Evolutionary conservation across 2,797 vertebrate species (phyloP).

Genomic region (Sebastiscus albofasciatus): DNA sequence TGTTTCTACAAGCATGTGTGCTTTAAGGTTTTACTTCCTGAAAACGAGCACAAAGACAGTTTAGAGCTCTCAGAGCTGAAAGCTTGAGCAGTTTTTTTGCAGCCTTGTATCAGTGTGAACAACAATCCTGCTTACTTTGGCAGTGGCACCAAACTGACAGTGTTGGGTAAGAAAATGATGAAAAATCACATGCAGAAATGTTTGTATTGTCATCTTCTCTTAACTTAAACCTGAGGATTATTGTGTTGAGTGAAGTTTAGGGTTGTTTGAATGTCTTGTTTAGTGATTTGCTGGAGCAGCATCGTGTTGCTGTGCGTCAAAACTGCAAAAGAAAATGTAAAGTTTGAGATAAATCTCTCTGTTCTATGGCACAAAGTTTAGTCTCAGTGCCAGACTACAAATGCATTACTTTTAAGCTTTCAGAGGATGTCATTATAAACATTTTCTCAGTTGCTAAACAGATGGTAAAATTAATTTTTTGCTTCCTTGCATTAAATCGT

Average conservation of each 20-base stretch:
- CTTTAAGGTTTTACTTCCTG: background rate
- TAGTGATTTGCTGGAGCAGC: background rate
- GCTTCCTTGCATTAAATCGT: background rate
- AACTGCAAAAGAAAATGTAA: background rate
- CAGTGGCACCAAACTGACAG: slow-evolving; percentile 66
- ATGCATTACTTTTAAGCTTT: background rate
- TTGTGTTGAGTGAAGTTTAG: background rate
- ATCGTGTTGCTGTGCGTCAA: background rate
- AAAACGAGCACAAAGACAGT: background rate
- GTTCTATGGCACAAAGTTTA: background rate
- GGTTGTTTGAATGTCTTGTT: background rate
- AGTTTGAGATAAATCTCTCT: background rate
- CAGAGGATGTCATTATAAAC: background rate
- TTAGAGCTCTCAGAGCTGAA: background rate
- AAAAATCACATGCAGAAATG: background rate
- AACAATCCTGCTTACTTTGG: slow-evolving; percentile 64
- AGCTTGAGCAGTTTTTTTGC: slow-evolving; percentile 33
- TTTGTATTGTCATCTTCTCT: background rate
- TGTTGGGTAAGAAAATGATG: slow-evolving; percentile 63
- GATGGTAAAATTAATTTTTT: background rate
- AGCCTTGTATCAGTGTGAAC: slow-evolving; percentile 64
- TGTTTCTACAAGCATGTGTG: background rate
- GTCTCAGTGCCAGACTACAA: accelerated
- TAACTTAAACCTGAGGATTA: background rate
- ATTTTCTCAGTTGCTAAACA: background rate